A percentile compares a stretch with the other conserved stretches of the same genome.
Evolutionary conservation across 2,113 vertebrate species (phyloP).

Genomic region (Chaetorhynchus papuensis): DNA sequence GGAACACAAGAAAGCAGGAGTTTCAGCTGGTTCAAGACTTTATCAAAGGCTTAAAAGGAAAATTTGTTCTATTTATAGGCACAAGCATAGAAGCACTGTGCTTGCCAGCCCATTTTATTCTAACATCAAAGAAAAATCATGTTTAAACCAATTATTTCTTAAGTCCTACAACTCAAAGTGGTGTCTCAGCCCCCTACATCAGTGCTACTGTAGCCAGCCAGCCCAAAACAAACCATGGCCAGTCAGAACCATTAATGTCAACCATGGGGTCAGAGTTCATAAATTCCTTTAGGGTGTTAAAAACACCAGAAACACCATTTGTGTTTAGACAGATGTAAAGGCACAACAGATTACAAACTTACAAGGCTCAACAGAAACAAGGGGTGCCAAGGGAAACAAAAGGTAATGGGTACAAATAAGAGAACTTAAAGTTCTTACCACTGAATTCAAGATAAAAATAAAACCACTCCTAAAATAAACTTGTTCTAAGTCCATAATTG

Average conservation of each 20-base stretch:
- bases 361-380: neutral
- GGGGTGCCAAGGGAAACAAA: neutral
- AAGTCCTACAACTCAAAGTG: neutral
- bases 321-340: constrained; percentile 12
- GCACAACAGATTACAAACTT: neutral
- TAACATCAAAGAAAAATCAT: neutral
- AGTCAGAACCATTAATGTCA: neutral
- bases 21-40: neutral
- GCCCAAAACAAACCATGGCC: neutral
- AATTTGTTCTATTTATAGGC: neutral
- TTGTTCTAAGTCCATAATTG: neutral
- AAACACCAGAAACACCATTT: constrained; percentile 9
- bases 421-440: neutral
- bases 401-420: neutral
- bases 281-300: neutral
- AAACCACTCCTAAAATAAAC: neutral
- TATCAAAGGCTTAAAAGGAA: constrained; percentile 1
- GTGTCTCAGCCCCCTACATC: neutral
- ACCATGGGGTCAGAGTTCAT: neutral
- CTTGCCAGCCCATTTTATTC: neutral
- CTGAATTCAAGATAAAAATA: neutral
- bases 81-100: neutral
- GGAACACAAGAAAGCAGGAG: neutral
- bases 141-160: constrained; percentile 3
- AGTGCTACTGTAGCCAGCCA: neutral